These are phyloP conservation scores for Amphipoea oculea DNA, from an alignment of 2,888 invertebrate genomes.

Conservation along the genomic window DNA sequence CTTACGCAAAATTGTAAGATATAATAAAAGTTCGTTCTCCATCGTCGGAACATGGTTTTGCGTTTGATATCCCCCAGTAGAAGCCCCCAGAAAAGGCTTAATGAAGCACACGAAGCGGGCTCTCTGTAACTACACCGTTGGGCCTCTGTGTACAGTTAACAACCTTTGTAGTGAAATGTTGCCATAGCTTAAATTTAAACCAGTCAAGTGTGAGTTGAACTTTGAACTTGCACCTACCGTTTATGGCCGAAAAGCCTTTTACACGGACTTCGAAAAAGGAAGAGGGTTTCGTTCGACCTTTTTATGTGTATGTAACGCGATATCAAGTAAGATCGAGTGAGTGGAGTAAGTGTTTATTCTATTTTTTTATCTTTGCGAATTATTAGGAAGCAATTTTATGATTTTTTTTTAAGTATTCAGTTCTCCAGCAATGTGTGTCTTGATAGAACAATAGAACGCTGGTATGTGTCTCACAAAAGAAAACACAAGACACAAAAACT, in stretches of 20 bases:
- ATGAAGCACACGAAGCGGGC: slow-evolving; percentile 53
- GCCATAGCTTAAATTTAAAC: slow-evolving; percentile 61
- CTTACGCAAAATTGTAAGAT: background rate
- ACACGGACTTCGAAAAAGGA: slow-evolving; percentile 1
- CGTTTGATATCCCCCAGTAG: slow-evolving; percentile 14
- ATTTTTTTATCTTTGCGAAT: background rate
- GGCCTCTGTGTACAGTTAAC: slow-evolving; percentile 45
- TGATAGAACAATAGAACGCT: no score
- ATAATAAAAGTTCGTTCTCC: background rate
- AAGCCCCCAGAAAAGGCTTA: slow-evolving; percentile 63
- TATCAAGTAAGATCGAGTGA: background rate
- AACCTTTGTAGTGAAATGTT: slow-evolving; percentile 57
- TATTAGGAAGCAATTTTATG: background rate
- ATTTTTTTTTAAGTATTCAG: background rate
- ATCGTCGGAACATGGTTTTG: slow-evolving; percentile 23
- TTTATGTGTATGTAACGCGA: background rate
- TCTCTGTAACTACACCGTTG: slow-evolving; percentile 43
- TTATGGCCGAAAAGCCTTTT: slow-evolving; percentile 12
- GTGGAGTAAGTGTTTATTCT: background rate
- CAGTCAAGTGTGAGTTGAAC: slow-evolving; percentile 47
- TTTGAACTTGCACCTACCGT: slow-evolving; percentile 21
- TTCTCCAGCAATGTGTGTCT: no score
- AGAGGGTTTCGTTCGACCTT: background rate
- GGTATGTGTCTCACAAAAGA: background rate
- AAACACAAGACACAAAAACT: no score